These are phyloP conservation scores for Ephydatia muelleri DNA, from an alignment of 37 sponge, comb jelly and placozoan genomes.

Conservation along the genomic window DNA sequence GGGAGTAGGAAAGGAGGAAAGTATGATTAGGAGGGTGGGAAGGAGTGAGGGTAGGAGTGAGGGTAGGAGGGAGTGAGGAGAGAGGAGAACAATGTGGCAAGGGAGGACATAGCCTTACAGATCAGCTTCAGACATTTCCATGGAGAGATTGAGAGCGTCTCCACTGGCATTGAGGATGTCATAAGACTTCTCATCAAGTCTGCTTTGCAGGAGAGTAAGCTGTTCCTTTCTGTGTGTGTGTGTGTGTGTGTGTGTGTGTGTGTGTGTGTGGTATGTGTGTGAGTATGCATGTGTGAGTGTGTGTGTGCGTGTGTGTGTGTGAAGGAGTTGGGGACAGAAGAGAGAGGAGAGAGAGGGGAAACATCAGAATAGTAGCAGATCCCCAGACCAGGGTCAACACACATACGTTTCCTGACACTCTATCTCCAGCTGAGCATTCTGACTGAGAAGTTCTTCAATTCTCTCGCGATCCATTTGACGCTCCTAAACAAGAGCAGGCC, in stretches of 20 bases:
- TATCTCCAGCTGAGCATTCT: conserved; percentile 70
- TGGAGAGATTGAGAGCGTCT: conserved; percentile 57
- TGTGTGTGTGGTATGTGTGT: no score
- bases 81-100: not conserved
- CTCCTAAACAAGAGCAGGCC: conserved; percentile 60
- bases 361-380: not conserved
- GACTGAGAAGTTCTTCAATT: conserved; percentile 72
- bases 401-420: conserved; percentile 72
- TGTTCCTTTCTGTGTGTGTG: conserved; percentile 58
- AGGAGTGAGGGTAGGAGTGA: conserved; percentile 1
- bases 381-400: not conserved
- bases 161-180: conserved; percentile 2
- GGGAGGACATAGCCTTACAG: conserved; percentile 42
- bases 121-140: conserved; percentile 73
- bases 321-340: conserved; percentile 7
- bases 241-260: no score
- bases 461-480: conserved; percentile 77
- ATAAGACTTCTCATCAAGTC: conserved; percentile 34
- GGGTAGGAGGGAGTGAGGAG: not conserved
- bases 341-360: not conserved
- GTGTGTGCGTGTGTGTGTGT: no score
- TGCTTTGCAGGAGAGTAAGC: conserved; percentile 17
- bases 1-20: not conserved
- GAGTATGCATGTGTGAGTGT: no score
- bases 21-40: conserved; percentile 9